Evolutionary conservation across 2,113 vertebrate genomes (phyloP), one percentile per base, ranked within the genome.

Genomic region (Trochalopteron elliotii): DNA sequence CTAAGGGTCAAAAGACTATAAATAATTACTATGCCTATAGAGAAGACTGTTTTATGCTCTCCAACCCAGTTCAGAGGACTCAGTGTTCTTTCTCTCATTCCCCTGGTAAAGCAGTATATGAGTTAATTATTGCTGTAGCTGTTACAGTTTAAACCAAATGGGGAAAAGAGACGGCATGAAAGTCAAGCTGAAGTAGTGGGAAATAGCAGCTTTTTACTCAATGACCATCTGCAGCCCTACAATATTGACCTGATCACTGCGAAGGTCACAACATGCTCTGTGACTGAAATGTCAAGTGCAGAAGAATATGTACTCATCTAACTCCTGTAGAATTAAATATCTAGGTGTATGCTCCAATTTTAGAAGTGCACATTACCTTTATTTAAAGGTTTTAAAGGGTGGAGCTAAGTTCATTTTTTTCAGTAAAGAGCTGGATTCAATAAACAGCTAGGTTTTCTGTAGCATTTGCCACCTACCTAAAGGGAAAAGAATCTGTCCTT

Each of bases 81-180:
- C 45, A 2, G 44, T 40, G 40, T 23, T 78, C 57, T 93, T 84
- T 92, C 70, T 68, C 27, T 60, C 40, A 53, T 74, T 79, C 16
- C 50, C 23, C 21, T 85, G 57, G 52, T 94, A 82, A 95, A 87
- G 70, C 69, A 33, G 8, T 76, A 30, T 64, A 39, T 52, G 59
- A 52, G 67, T 82, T 95, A 94, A 94, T 89, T 89, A 87, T 70
- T 63, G 35, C 45, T 70, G 21, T 83, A 87, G 63, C 40, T 91
- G 31, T 68, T 76, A 56, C 22, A 65, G 44, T 69, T 89, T 87
- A 75, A 86, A 69, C 49, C 27, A 33, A 89, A 78, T 27, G 18
- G n/a, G 40, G 49, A 70, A 91, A 95, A 94, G 55, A 60, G 24
- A 53, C 1, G 2, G 24, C 44, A 52, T 47, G 65, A 89, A 72